Conservation (phyloP, 2,888 invertebrate species). For the Syritta pipiens region DNA sequence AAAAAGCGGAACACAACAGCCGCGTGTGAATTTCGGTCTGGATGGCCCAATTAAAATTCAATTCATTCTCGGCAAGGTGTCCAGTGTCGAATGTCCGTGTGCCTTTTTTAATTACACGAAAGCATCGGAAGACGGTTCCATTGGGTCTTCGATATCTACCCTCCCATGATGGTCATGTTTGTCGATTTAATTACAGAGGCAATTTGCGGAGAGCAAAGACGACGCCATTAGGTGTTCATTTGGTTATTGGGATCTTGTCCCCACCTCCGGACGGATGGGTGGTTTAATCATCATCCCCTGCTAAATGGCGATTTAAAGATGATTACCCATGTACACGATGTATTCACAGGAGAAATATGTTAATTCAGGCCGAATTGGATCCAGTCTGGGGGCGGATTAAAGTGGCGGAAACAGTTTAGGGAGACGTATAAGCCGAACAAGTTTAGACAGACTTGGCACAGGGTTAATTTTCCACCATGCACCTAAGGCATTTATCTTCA, state of each 20-base stretch:
- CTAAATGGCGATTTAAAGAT: slow-evolving; percentile 43
- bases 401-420: slow-evolving; percentile 19
- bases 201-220: slow-evolving; percentile 29
- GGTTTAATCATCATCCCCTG: slow-evolving; percentile 27
- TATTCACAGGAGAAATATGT: slow-evolving; percentile 22
- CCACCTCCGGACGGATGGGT: not conserved
- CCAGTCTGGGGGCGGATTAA: slow-evolving; percentile 13
- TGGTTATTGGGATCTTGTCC: slow-evolving; percentile 20
- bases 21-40: slow-evolving; percentile 41
- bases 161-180: slow-evolving; percentile 27
- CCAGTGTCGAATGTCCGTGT: not conserved
- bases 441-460: slow-evolving; percentile 24
- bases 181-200: slow-evolving; percentile 51
- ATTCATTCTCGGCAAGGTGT: slow-evolving; percentile 5
- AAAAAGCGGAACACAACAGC: slow-evolving; percentile 17
- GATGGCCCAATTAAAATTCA: slow-evolving; percentile 46
- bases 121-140: not conserved
- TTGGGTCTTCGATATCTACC: not conserved
- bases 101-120: slow-evolving; percentile 41
- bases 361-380: slow-evolving; percentile 48
- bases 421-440: slow-evolving; percentile 36
- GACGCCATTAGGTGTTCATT: slow-evolving; percentile 40
- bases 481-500: slow-evolving; percentile 40
- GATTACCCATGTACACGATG: slow-evolving; percentile 9
- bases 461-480: slow-evolving; percentile 19